Percentiles rank a stretch among this genome's conserved stretches.
Conservation (phyloP, 2,888 invertebrate species). For the Hymenopus coronatus region DNA sequence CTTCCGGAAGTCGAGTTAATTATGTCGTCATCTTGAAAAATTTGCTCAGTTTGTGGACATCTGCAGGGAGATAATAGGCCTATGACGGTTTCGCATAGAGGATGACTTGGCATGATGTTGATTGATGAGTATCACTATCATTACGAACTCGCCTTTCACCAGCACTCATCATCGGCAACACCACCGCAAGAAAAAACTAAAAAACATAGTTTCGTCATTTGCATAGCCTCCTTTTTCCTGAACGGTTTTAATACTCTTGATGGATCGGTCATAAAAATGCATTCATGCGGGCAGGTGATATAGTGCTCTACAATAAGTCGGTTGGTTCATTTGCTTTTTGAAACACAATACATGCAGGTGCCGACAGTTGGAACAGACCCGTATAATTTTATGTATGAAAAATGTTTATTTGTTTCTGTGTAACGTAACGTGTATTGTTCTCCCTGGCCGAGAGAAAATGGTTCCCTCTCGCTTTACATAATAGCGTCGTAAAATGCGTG, state of each 20-base stretch:
- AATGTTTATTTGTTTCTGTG: slow-evolving; percentile 12
- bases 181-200: neutral
- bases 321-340: neutral
- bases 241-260: neutral
- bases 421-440: neutral
- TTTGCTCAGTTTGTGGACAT: neutral
- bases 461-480: neutral
- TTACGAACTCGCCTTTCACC: neutral
- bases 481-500: neutral
- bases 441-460: neutral
- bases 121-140: neutral
- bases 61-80: neutral
- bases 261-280: slow-evolving; percentile 8
- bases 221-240: neutral
- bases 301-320: neutral
- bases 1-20: neutral
- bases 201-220: neutral
- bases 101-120: neutral
- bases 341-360: slow-evolving; percentile 13
- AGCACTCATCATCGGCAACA: neutral
- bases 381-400: slow-evolving; percentile 18
- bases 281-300: slow-evolving; percentile 11
- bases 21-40: neutral
- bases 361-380: slow-evolving; percentile 11
- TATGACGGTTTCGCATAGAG: neutral